Evolutionary conservation across 2,797 vertebrate genomes (phyloP), one percentile per base, ranked within the genome.

Genomic region (Agapornis canus): DNA sequence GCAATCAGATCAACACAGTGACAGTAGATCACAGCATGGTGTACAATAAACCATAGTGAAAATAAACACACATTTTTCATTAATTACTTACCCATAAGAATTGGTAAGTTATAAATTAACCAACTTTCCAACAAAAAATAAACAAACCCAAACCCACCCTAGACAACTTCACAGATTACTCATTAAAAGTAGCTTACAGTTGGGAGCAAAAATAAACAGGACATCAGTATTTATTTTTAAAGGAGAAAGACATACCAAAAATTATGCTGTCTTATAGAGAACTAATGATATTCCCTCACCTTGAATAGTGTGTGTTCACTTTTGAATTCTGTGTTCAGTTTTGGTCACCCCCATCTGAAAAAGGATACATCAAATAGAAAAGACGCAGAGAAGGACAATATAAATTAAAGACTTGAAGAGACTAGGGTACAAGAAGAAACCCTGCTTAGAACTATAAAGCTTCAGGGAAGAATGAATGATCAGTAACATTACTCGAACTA

Each of bases 351-450:
- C 94, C 96, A 96, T 96, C 95, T 97, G 96, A 89, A 97, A 96
- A 97, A 97, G 96, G 95, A 97, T 96, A 96, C 89, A 96, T 84
- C 94, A 96, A 96, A 94, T 83, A 96, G 96, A 96, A 97, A 93
- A 96, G 95, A 95, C 61, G 89, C 89, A 95, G 87, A 97, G 79
- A 95, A 95, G 93, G 86, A 93, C n/a, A 94, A 92, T 45, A 47
- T 71, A 82, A 94, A 83, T 95, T 89, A 92, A 94, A 97, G 84
- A 77, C 57, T 57, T 78, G 45, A 87, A 89, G 89, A 86, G 61
- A 83, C 57, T 66, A 49, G 29, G 15, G 56, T 56, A 90, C 60
- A 90, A 92, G 92, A 94, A 85, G 93, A 96, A 94, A 93, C 70
- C 72, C 79, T 69, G 11, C 15, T 86, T 91, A 94, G 31, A 85